phyloP scores from a whole-genome alignment of 2,888 invertebrate genomes.

The Campoplex capitator region DNA sequence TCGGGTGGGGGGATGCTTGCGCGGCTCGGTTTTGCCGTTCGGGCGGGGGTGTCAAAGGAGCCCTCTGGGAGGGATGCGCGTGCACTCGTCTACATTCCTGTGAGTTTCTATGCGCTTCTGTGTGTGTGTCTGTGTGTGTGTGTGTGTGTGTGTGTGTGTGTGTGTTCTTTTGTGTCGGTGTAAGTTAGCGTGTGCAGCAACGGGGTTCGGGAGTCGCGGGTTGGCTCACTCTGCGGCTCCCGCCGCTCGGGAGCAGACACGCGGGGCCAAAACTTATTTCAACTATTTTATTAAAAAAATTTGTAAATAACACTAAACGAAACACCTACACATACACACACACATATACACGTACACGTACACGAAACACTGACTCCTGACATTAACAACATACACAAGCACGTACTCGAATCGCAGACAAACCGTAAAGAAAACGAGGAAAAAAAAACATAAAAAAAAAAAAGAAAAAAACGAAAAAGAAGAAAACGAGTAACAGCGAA shows the following conservation, averaged over 20 bases:
- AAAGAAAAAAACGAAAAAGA: constrained; percentile 38
- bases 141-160: constrained; percentile 37
- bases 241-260: constrained; percentile 85
- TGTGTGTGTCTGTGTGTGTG: constrained; percentile 3
- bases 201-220: constrained; percentile 80
- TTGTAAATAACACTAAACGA: constrained; percentile 81
- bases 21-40: constrained; percentile 62
- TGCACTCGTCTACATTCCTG: constrained; percentile 28
- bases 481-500: constrained; percentile 49
- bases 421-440: constrained; percentile 41
- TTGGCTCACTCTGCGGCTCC: constrained; percentile 85
- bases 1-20: constrained; percentile 68
- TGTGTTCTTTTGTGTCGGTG: constrained; percentile 27
- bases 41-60: constrained; percentile 65
- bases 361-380: constrained; percentile 52
- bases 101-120: constrained; percentile 22
- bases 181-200: constrained; percentile 68
- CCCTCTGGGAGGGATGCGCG: constrained; percentile 40
- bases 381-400: constrained; percentile 59
- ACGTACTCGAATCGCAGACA: constrained; percentile 54
- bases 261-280: constrained; percentile 84
- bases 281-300: constrained; percentile 83
- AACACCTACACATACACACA: constrained; percentile 38
- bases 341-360: constrained; percentile 65
- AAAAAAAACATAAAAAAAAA: constrained; percentile 15